Base-by-base conservation (phyloP, 2,797 vertebrate genomes). In the Poeciliopsis paucimaculata region DNA sequence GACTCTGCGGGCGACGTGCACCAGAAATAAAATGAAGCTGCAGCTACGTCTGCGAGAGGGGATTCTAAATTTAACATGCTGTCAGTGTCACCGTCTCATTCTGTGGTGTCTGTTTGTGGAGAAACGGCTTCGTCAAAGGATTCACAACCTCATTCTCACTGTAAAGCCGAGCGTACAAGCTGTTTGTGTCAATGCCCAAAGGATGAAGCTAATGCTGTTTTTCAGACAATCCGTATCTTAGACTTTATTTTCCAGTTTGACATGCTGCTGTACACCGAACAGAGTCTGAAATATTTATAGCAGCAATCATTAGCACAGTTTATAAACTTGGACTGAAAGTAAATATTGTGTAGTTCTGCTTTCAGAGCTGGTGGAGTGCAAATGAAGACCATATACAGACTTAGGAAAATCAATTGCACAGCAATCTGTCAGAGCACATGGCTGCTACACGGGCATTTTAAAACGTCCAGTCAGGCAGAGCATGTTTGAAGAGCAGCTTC, bases 401-500 rank as follows among this genome's bases (percentile, higher is more conserved):
- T 88, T 85, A 78, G 85, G 73, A 91, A 90, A 91, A 92, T 92
- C 91, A 88, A 91, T 90, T 83, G 81, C 70, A n/a, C 79, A 85
- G 83, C 84, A 80, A 83, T 89, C 86, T 87, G 87, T 90, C 90
- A 87, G 86, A 88, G 66, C 86, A 55, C 82, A 87, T 88, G 88
- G 88, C 82, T 81, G 78, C 77, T 78, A 87, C 77, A 49, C 83
- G 51, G 84, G 84, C 87, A 87, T 90, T 90, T 86, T 74, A 91
- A 82, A 84, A 82, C 82, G 39, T 82, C 76, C 88, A 90, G 89
- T 86, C 81, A 87, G 86, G 81, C 88, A 73, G 87, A 86, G 85
- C 80, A 75, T 86, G 90, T 91, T 90, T 90, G 85, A 87, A 89
- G 86, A 89, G 84, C 49, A 68, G 81, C 86, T 89, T 85, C 11